Conservation (phyloP, 1,140 invertebrate species). For the Sarcophaga bullata region DNA sequence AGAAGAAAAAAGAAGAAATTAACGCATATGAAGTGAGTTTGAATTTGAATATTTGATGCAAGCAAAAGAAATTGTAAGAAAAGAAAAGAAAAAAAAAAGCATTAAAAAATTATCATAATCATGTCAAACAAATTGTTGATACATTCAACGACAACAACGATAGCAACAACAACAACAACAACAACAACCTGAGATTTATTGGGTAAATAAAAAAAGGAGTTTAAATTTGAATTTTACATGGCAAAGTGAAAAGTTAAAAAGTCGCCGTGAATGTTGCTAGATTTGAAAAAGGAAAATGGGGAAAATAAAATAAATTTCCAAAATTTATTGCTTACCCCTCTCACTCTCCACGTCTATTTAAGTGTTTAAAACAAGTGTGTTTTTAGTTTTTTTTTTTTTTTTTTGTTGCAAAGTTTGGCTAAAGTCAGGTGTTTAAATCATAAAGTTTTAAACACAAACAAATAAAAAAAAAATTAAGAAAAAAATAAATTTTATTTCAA, state of each 20-base stretch:
- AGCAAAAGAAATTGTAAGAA: background rate
- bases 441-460: background rate
- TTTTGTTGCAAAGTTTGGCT: no score
- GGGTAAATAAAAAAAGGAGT: background rate
- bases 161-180: background rate
- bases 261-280: no score
- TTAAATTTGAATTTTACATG: background rate
- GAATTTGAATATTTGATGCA: background rate
- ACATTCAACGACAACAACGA: background rate
- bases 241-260: background rate
- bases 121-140: background rate
- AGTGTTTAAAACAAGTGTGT: no score
- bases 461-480: background rate
- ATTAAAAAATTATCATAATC: background rate
- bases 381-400: no score
- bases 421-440: no score
- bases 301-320: no score
- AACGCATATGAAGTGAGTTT: background rate
- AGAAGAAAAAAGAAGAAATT: no score
- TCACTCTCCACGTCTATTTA: no score
- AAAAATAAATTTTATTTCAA: background rate
- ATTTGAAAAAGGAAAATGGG: no score
- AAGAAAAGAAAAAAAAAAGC: background rate
- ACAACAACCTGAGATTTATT: slow-evolving; percentile 7
- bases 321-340: no score